Evolutionary conservation across 2,797 vertebrate species (phyloP), one percentile per base, ranked within the genome.

Genomic region (Heterohyrax brucei): DNA sequence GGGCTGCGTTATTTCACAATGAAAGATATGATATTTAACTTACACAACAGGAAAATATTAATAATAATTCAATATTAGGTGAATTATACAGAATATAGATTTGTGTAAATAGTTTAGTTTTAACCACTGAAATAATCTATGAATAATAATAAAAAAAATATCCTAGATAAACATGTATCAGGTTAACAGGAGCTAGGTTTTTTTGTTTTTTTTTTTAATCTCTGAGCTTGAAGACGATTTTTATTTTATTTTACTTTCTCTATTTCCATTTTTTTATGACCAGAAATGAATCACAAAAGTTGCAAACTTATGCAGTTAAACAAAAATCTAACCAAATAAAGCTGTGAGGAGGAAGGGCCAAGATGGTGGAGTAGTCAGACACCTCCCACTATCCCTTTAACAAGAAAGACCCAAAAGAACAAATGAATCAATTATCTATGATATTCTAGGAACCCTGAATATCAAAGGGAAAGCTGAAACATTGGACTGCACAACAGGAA

Each of bases 241-340:
- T 92, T 28, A 30, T 50, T 87, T 39, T 66, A 84, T 77, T 61
- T 2, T 10, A 66, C 61, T 92, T 84, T 90, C 46, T 84, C 13
- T 89, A 56, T 87, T 93, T 93, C 28, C 73, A 72, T 22, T 5
- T n/a, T 91, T 83, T 79, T 66, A 84, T 46, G 26, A 78, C 70
- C 50, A 59, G 70, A 89, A 85, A 56, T 83, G 64, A 78, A 39
- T 44, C 48, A 33, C 5, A 72, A 56, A n/a, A 21, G 1, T 48
- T 88, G 46, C 2, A 56, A 62, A 76, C 18, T 92, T 89, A 84
- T 68, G 85, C 12, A 68, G 21, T 70, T 61, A 96, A 91, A 75
- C 2, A 46, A 81, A 89, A 59, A 10, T 56, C 61, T 70, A 87
- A 50, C 6, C 18, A 14, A 56, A 30, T 77, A 18, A 16, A 79